Evolutionary conservation across 2,797 vertebrate genomes (phyloP).

Genomic region (Pseudomugil gertrudae): DNA sequence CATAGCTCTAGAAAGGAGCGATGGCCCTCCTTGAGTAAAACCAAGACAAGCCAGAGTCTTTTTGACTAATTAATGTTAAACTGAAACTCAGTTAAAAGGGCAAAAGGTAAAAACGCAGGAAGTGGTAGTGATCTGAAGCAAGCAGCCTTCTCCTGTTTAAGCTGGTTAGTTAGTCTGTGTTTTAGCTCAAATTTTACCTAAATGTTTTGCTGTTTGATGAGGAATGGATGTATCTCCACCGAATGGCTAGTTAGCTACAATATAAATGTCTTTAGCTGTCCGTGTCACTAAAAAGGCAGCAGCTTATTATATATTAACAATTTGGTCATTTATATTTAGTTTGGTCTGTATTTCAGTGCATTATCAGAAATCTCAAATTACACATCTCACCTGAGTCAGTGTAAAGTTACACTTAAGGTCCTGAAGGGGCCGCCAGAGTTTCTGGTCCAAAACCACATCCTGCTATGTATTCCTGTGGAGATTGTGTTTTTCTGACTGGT

Average conservation of each 20-base stretch:
- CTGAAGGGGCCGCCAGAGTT: conserved; percentile 3
- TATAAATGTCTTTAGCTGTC: background rate
- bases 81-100: conserved; percentile 51
- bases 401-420: background rate
- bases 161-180: background rate
- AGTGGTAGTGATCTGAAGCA: conserved; percentile 3
- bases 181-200: background rate
- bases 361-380: background rate
- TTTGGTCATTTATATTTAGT: background rate
- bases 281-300: background rate
- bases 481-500: conserved; percentile 22
- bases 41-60: conserved; percentile 43
- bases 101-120: conserved; percentile 46
- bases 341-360: background rate
- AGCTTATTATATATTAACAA: background rate
- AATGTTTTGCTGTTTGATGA: background rate
- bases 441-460: conserved; percentile 2
- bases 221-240: background rate
- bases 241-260: background rate
- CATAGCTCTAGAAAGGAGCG: conserved; percentile 9
- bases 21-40: conserved; percentile 52
- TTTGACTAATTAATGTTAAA: conserved; percentile 41
- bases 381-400: no score
- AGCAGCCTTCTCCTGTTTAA: background rate
- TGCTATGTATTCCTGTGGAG: conserved; percentile 12